Evolutionary conservation across 2,888 invertebrate genomes (phyloP).

Genomic region (Coleophora deauratella): DNA sequence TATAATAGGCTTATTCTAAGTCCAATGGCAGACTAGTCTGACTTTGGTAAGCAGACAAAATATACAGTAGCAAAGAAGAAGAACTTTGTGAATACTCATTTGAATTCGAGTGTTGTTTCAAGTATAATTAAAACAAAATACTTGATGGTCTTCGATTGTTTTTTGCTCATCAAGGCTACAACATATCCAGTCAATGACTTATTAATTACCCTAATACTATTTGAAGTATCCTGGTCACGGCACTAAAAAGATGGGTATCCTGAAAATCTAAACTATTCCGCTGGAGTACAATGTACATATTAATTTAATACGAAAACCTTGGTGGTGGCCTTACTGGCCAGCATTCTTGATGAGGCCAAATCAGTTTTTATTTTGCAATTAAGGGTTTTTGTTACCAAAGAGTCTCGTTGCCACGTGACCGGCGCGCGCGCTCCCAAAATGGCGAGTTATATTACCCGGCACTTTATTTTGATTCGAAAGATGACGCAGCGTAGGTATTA

Average conservation of each 20-base stretch:
- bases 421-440: constrained; percentile 48
- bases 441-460: constrained; percentile 23
- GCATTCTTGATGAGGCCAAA: constrained; percentile 42
- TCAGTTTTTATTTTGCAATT: constrained; percentile 55
- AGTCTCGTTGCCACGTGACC: constrained; percentile 52
- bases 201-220: too few relatives aligned
- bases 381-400: constrained; percentile 46
- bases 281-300: constrained; percentile 40
- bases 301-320: constrained; percentile 54
- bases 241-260: constrained; percentile 5
- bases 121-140: too few relatives aligned
- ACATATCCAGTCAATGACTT: too few relatives aligned
- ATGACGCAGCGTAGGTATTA: too few relatives aligned
- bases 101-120: too few relatives aligned
- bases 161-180: too few relatives aligned
- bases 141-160: not conserved
- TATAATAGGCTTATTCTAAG: constrained; percentile 10
- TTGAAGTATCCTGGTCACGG: too few relatives aligned
- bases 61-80: too few relatives aligned
- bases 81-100: too few relatives aligned
- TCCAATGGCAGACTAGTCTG: too few relatives aligned
- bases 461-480: too few relatives aligned
- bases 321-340: constrained; percentile 48
- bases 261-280: constrained; percentile 46
- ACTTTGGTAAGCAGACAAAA: too few relatives aligned